Base-by-base conservation (phyloP, 2,797 vertebrate species). In the Crotalus adamanteus region DNA sequence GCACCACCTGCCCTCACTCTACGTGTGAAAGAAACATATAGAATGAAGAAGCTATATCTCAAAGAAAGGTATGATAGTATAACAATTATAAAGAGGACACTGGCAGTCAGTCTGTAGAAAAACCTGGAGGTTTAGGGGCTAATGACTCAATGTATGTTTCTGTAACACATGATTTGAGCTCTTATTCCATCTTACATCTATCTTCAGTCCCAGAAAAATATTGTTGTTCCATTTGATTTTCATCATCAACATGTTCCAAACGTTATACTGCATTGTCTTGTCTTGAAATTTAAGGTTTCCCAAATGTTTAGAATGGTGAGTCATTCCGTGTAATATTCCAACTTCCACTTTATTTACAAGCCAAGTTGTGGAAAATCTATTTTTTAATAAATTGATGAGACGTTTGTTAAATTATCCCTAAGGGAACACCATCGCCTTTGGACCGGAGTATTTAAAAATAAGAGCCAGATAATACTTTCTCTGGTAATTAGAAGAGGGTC, bases 401-500 rank as follows among this genome's bases (percentile, higher is more conserved):
- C 20, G 20, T 86, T 93, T 93, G 42, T 60, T 37, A 53, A 91
- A 86, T 88, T 88, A 83, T 88, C 87, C 42, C n/a, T 87, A 47
- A 37, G 28, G 16, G 65, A 73, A 53, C 47, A 13, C 18, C 37
- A 78, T 78, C 7, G 2, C 5, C n/a, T 86, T 63, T 90, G 51
- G 55, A 53, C 8, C 47, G 55, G 22, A 89, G 26, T 89, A 37
- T 26, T 88, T 88, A 14, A 69, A 83, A 65, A 61, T 22, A 93
- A 55, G 18, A 63, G 57, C 20, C n/a, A 83, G 6, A 83, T 25
- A 51, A 53, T 26, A 91, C 69, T 53, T 59, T 20, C 42, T 73
- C 26, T 51, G 57, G 26, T 37, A 92, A 92, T 73, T 26, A 92
- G 47, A 47, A 87, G 89, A 55, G 26, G 26, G 18, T 12, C 37